phyloP scores from a whole-genome alignment of 2,113 vertebrate species.

The Stegastes partitus region DNA sequence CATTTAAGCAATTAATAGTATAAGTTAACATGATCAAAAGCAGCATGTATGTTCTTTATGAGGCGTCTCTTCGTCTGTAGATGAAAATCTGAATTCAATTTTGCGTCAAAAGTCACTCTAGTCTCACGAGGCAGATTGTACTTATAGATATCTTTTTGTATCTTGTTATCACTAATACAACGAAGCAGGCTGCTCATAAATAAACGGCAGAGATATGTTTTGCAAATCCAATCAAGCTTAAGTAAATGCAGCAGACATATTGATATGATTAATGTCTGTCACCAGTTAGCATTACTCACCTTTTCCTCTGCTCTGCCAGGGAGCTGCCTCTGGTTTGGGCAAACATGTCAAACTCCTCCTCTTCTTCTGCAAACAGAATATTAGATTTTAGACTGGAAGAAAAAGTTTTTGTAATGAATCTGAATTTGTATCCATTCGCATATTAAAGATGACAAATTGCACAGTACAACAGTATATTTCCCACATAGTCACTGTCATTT shows the following conservation, averaged over 20 bases:
- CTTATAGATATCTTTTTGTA: no score
- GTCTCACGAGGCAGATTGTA: background rate
- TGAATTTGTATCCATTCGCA: no score
- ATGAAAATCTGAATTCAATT: background rate
- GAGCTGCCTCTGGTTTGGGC: slow-evolving; percentile 94
- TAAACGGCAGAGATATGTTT: no score
- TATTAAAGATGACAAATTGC: no score
- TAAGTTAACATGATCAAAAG: no score
- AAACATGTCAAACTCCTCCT: slow-evolving; percentile 99
- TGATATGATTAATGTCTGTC: background rate
- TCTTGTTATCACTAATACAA: no score
- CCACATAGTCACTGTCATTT: no score
- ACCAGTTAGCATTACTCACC: slow-evolving; percentile 78
- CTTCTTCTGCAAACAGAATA: slow-evolving; percentile 80
- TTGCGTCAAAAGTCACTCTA: rapidly evolving
- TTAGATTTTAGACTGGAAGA: background rate
- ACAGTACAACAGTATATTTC: no score
- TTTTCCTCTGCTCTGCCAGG: slow-evolving; percentile 94
- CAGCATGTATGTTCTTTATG: background rate
- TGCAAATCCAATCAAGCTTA: background rate
- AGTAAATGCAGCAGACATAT: rapidly evolving
- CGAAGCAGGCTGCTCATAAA: no score
- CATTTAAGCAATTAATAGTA: no score
- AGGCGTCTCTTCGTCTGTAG: background rate
- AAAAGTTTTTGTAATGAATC: background rate